Conservation (phyloP, 1,140 invertebrate genomes). For the Drosophila saltans region DNA sequence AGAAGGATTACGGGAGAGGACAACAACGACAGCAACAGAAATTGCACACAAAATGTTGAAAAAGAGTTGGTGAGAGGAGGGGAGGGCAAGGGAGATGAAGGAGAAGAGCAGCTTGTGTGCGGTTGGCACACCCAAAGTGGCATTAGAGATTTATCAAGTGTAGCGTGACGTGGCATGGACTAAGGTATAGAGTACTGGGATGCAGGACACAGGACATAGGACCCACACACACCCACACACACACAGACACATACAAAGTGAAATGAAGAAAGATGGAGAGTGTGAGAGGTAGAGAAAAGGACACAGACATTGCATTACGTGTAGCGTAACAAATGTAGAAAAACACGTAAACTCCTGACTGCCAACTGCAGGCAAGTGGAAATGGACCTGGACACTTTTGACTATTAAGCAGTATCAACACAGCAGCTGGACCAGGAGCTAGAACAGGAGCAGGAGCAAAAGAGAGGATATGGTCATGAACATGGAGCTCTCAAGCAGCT, state of each 20-base stretch:
- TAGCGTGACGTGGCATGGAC: slow-evolving; percentile 78
- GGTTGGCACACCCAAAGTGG: slow-evolving; percentile 77
- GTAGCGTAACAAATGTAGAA: slow-evolving; percentile 81
- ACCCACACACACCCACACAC: slow-evolving; percentile 25
- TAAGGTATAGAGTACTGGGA: slow-evolving; percentile 39
- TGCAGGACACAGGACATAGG: slow-evolving; percentile 28
- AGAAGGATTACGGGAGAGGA: neutral
- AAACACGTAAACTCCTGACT: slow-evolving; percentile 71
- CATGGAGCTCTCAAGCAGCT: slow-evolving; percentile 35
- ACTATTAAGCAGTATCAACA: slow-evolving; percentile 54
- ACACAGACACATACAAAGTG: slow-evolving; percentile 21
- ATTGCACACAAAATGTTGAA: slow-evolving; percentile 67
- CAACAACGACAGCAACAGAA: slow-evolving; percentile 64
- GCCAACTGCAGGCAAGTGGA: slow-evolving; percentile 55
- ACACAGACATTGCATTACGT: slow-evolving; percentile 72
- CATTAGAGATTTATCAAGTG: slow-evolving; percentile 81
- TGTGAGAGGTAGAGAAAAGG: neutral
- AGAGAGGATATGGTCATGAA: slow-evolving; percentile 18
- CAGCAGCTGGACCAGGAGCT: slow-evolving; percentile 20
- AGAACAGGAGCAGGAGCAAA: neutral
- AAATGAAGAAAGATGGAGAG: neutral
- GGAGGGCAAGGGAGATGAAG: slow-evolving; percentile 4
- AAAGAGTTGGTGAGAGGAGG: slow-evolving; percentile 1
- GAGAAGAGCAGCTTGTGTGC: slow-evolving; percentile 34
- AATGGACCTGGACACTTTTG: slow-evolving; percentile 65